Percentiles rank a stretch among this genome's conserved stretches.
These are phyloP conservation scores for Dryobates pubescens DNA, from an alignment of 2,797 vertebrate species.

Conservation along the genomic window DNA sequence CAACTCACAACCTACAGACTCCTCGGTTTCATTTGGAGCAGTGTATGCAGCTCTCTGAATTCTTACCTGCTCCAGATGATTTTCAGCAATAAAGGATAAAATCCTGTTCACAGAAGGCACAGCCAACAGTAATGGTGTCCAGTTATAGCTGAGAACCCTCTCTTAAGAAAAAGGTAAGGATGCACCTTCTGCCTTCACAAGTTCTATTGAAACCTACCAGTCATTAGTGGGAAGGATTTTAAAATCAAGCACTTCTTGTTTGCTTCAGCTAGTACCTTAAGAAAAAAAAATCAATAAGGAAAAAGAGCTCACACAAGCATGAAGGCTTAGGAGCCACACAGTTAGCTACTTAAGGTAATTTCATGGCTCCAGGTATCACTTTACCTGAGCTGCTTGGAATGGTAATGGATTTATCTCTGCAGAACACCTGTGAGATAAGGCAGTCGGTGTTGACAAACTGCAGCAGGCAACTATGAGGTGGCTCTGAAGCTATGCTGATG, in stretches of 20 bases:
- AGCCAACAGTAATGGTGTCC: conserved; percentile 19
- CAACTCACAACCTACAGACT: conserved; percentile 46
- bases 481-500: background rate
- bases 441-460: background rate
- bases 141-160: conserved; percentile 36
- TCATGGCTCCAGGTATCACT: conserved; percentile 24
- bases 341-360: background rate
- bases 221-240: background rate
- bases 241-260: background rate
- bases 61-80: conserved; percentile 39
- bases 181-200: background rate
- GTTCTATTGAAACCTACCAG: conserved; percentile 15
- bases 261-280: background rate
- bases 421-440: conserved; percentile 36
- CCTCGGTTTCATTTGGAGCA: conserved; percentile 5
- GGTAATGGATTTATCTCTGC: conserved; percentile 14
- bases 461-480: background rate
- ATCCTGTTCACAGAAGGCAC: conserved; percentile 50
- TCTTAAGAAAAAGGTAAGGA: conserved; percentile 20
- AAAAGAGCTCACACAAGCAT: background rate
- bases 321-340: background rate
- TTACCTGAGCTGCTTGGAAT: conserved; percentile 44
- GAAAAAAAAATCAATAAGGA: background rate
- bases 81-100: conserved; percentile 36
- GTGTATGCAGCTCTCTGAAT: background rate